phyloP scores from a whole-genome alignment of 2,113 vertebrate genomes.

The Leuciscus idus region DNA sequence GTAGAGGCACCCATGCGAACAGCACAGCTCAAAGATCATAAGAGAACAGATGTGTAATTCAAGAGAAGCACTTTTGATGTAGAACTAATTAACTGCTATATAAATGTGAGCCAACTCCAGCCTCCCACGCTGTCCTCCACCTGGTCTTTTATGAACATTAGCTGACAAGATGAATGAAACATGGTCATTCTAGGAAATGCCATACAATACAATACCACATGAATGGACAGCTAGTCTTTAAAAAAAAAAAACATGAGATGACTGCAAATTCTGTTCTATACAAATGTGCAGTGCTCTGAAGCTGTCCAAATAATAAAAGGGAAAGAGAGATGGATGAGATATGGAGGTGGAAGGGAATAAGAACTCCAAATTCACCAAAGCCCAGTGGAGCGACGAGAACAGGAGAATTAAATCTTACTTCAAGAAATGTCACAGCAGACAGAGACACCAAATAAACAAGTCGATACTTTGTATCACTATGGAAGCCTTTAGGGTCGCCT shows the following conservation, averaged over 20 bases:
- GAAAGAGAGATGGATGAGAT: conserved; percentile 35
- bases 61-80: conserved; percentile 15
- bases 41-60: conserved; percentile 16
- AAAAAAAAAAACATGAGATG: neutral
- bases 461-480: conserved; percentile 62
- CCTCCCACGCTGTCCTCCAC: conserved; percentile 6
- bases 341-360: conserved; percentile 26
- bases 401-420: conserved; percentile 67
- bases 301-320: conserved; percentile 1
- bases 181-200: neutral
- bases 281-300: neutral
- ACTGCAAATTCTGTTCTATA: neutral
- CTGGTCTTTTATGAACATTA: conserved; percentile 7
- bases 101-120: conserved; percentile 4
- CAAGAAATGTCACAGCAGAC: conserved; percentile 60
- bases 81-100: conserved; percentile 24
- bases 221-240: neutral
- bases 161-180: neutral
- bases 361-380: conserved; percentile 57
- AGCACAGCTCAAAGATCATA: conserved; percentile 1
- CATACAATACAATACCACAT: neutral
- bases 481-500: conserved; percentile 50
- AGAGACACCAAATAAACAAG: conserved; percentile 70
- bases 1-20: neutral
- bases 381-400: conserved; percentile 65